phyloP scores from a whole-genome alignment of 2,888 invertebrate species.

The Podotricha telesiphe region DNA sequence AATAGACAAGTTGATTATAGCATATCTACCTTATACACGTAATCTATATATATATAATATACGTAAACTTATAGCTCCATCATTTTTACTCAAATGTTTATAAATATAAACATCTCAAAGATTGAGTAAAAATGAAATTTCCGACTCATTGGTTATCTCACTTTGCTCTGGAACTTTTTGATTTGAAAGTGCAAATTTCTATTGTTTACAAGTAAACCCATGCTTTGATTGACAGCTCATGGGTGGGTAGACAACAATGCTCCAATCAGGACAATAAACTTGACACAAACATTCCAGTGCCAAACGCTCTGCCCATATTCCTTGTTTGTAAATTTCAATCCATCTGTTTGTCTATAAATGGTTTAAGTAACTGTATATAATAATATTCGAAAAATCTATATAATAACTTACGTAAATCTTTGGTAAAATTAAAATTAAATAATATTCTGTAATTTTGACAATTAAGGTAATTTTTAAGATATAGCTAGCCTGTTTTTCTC shows the following conservation, averaged over 20 bases:
- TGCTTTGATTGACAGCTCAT: constrained; percentile 65
- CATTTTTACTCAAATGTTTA: too few species aligned
- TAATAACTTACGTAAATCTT: not conserved
- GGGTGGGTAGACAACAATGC: constrained; percentile 65
- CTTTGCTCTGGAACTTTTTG: constrained; percentile 24
- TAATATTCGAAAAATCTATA: not conserved
- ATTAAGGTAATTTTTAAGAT: too few species aligned
- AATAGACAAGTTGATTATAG: too few species aligned
- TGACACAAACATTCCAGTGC: constrained; percentile 48
- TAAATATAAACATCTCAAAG: too few species aligned
- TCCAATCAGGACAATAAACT: constrained; percentile 62
- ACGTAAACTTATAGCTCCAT: too few species aligned
- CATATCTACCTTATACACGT: too few species aligned
- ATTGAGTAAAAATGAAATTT: constrained; percentile 23
- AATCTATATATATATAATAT: too few species aligned
- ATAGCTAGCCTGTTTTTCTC: too few species aligned
- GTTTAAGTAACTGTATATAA: not conserved
- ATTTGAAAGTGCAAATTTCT: constrained; percentile 50
- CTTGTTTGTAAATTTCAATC: constrained; percentile 21
- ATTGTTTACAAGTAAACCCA: constrained; percentile 75
- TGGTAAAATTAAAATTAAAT: too few species aligned
- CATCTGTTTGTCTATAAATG: constrained; percentile 19
- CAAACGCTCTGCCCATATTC: constrained; percentile 38
- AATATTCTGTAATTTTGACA: too few species aligned
- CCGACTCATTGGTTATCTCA: constrained; percentile 42